These are phyloP conservation scores for Microplitis mediator DNA, from an alignment of 1,140 invertebrate genomes.

Conservation along the genomic window DNA sequence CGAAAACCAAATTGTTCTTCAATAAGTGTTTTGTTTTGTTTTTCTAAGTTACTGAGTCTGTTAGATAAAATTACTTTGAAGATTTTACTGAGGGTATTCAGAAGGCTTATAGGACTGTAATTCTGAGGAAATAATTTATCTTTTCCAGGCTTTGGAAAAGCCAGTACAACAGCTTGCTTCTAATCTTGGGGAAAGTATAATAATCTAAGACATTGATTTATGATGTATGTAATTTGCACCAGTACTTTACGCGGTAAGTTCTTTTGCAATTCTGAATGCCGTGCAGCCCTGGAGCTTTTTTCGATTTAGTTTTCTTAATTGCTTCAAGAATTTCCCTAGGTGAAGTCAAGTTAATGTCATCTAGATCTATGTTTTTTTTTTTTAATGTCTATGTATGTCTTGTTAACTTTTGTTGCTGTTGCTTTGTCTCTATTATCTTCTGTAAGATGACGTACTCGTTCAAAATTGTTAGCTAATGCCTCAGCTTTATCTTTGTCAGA, in stretches of 20 bases:
- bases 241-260: conserved; percentile 35
- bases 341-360: background rate
- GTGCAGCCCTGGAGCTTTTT: conserved; percentile 42
- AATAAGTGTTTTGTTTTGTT: conserved; percentile 12
- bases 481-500: conserved; percentile 10
- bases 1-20: conserved; percentile 48
- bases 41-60: conserved; percentile 30
- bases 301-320: background rate
- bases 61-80: conserved; percentile 41
- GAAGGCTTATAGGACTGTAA: conserved; percentile 50
- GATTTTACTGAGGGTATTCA: conserved; percentile 42
- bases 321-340: background rate
- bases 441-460: conserved; percentile 19
- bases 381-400: background rate
- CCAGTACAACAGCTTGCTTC: conserved; percentile 38
- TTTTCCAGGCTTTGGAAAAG: conserved; percentile 47
- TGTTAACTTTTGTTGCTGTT: background rate
- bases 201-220: conserved; percentile 37
- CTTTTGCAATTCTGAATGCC: conserved; percentile 37
- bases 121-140: conserved; percentile 26
- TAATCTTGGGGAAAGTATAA: conserved; percentile 38
- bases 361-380: background rate
- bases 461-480: conserved; percentile 17
- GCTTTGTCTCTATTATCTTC: background rate
- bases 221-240: conserved; percentile 37